These are phyloP conservation scores for Bombus ignitus DNA, from an alignment of 1,140 invertebrate species.

Conservation along the genomic window DNA sequence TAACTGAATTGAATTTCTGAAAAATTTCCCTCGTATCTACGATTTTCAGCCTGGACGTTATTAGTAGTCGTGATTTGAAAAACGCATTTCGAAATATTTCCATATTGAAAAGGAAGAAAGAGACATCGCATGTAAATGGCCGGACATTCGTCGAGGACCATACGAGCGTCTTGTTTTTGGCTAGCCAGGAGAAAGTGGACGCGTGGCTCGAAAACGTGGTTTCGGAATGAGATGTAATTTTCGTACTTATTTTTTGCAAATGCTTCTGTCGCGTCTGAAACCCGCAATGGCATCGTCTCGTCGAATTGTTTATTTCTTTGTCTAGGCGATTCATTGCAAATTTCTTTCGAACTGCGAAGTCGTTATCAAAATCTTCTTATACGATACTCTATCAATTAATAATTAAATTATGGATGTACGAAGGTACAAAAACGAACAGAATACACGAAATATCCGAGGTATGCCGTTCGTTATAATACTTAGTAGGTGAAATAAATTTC, in stretches of 20 bases:
- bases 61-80: no score
- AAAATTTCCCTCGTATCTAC: no score
- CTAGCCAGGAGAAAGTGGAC: slow-evolving; percentile 6
- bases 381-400: neutral
- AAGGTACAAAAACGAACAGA: no score
- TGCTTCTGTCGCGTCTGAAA: neutral
- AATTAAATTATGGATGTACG: no score
- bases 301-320: neutral
- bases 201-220: neutral
- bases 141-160: neutral
- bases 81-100: neutral
- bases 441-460: no score
- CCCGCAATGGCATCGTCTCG: neutral
- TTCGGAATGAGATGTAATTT: slow-evolving; percentile 30
- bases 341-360: neutral
- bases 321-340: neutral
- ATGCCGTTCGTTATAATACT: neutral
- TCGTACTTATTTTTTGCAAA: slow-evolving; percentile 40
- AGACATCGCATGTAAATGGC: neutral
- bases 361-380: neutral
- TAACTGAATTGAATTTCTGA: no score
- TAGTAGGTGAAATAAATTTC: neutral
- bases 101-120: neutral
- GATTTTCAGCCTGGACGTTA: no score
- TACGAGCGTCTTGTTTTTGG: slow-evolving; percentile 20